These are phyloP conservation scores for Ptilonorhynchus violaceus DNA, from an alignment of 2,113 vertebrate genomes.

Conservation along the genomic window DNA sequence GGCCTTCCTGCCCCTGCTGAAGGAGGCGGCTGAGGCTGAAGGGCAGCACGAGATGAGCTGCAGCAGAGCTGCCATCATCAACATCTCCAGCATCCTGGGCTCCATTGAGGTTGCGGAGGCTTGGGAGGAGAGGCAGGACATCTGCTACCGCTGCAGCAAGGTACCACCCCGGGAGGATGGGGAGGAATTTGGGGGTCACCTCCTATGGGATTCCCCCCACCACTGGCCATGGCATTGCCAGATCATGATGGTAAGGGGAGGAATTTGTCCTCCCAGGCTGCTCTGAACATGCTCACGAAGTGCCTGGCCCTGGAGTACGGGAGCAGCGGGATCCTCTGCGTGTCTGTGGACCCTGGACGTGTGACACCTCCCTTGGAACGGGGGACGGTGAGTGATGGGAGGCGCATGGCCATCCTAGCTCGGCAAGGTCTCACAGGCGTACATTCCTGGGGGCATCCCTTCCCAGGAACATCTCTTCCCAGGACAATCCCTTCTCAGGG, in stretches of 20 bases:
- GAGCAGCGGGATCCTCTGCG: neutral
- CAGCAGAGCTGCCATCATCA: constrained; percentile 36
- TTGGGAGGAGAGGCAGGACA: constrained; percentile 30
- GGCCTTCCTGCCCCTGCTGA: constrained; percentile 36
- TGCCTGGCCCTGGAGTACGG: constrained; percentile 47
- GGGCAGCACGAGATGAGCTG: neutral
- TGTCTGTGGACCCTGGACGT: constrained; percentile 2
- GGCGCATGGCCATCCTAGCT: neutral
- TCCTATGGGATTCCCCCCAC: fast-evolving
- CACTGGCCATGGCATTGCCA: neutral
- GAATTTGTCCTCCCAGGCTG: neutral
- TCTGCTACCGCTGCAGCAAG: constrained; percentile 60
- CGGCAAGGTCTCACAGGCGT: fast-evolving
- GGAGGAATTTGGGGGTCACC: neutral
- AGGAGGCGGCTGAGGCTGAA: neutral
- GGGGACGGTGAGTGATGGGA: neutral
- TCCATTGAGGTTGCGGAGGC: neutral
- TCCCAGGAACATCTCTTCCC: neutral
- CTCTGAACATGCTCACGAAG: constrained; percentile 60
- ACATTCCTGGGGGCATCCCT: neutral
- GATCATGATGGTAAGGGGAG: neutral
- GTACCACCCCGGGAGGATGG: fast-evolving
- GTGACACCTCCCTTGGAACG: neutral
- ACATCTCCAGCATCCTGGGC: constrained; percentile 49
- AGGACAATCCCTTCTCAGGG: neutral